Base-by-base conservation (phyloP, 2,113 vertebrate genomes). In the Channa argus region DNA sequence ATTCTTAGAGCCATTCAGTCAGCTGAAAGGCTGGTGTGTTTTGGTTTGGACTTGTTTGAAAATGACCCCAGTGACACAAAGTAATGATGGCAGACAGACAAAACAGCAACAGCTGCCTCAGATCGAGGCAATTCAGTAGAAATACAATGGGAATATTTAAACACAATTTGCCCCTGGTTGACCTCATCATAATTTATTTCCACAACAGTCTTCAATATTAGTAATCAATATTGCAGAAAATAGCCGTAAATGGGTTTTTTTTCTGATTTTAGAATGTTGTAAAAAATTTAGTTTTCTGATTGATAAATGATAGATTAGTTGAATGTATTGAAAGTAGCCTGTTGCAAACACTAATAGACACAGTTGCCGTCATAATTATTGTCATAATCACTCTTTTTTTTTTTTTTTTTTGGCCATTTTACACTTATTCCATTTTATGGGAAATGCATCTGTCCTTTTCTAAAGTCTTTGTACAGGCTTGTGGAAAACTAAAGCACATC, bases 31-130 rank as follows among this genome's bases (percentile, higher is more conserved):
- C 95, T 95, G 78, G 91, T 98, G 76, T 94, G 94, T 89, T 95
- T 94, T 70, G 97, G 97, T 80, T 89, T 97, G 49, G 93, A 95
- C 78, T 88, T 99, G 82, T 99, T 99, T 78, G 95, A 97, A 86
- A 94, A 93, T 85, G 82, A 94, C 85, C 92, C 91, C 44, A 85
- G 73, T 79, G 87, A 85, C 84, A 91, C 87, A 71, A 92, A 90
- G 74, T 96, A 91, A 96, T 83, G 46, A 11, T 5, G 8, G 9
- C 12, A 8, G 44, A 62, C 7, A 24, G 24, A 38, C 24, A 38
- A 8, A 33, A 24, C 39, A 24, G 24, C 51, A 38, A 3, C n/a
- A 59, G 9, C 24, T 5, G 54, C 68, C 24, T 38, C 59, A 8
- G 50, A 62, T 59, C 5, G 24, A 13, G 37, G 49, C 49, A 11